Evolutionary conservation across 2,113 vertebrate genomes (phyloP), one percentile per base, ranked within the genome.

Genomic region (Piliocolobus tephrosceles): DNA sequence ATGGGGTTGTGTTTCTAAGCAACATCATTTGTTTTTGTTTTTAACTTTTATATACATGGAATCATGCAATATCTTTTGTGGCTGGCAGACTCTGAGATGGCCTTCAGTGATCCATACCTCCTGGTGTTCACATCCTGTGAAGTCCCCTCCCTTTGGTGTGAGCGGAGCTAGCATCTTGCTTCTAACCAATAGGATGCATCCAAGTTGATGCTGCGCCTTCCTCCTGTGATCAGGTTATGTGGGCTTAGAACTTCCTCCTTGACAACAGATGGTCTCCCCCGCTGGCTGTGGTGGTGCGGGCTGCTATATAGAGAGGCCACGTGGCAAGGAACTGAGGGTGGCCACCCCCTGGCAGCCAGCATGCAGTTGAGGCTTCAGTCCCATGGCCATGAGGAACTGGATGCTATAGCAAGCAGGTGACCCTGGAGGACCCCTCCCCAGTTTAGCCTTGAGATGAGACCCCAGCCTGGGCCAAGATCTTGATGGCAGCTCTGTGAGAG

Each of bases 11-110:
- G 52, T 84, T 70, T 13, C 38, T 38, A 12, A 35, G 72, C 64
- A 4, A 1, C 5, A 5, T 17, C 2, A 2, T 45, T 52, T 47
- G 25, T 25, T 78, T 45, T 13, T 27, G 2, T 12, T 47, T 27
- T 22, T 5, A 2, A 3, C 2, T 30, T 57, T 30, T 20, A 6
- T 18, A 4, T 47, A 10, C 14, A 25, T 8, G 45, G 45, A 40
- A 3, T 47, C 13, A 5, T 0, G 8, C 16, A 1, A 12, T 8
- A 0, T 58, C 32, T 78, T 78, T 8, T 14, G 32, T 61, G 47
- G 20, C 58, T 5, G 47, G 76, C 66, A 50, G 12, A 23, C 23
- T 47, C 45, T 30, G 3, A 32, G 1, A 1, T 8, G 27, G 43
- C 16, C 76, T 68, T 68, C 13, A 4, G 6, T 35, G 20, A 7